Conservation (phyloP, 2,888 invertebrate species). For the Parthenolecanium corni region DNA sequence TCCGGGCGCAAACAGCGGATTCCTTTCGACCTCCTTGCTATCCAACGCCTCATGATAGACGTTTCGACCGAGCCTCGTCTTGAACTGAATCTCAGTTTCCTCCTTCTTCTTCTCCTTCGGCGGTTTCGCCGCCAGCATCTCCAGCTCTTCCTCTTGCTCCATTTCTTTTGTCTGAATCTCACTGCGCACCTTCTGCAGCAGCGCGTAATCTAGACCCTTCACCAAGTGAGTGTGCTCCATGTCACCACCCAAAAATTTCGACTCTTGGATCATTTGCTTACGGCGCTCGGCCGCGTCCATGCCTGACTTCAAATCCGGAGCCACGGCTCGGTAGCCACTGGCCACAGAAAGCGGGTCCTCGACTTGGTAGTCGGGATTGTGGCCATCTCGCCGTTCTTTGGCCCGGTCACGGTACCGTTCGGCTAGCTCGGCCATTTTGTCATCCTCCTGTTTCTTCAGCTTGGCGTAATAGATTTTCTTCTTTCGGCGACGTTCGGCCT, state of each 20-base stretch:
- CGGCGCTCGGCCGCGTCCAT: constrained; percentile 87
- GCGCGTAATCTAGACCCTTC: constrained; percentile 85
- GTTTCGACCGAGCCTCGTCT: constrained; percentile 67
- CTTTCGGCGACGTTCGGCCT: constrained; percentile 74
- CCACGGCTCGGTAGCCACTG: constrained; percentile 84
- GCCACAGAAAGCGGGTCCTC: constrained; percentile 76
- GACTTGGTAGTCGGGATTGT: constrained; percentile 64
- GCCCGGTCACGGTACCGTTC: constrained; percentile 88
- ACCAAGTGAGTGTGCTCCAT: constrained; percentile 99
- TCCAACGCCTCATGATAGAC: constrained; percentile 43
- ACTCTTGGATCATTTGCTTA: constrained; percentile 90
- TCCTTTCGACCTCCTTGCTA: constrained; percentile 49
- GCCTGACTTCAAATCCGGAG: constrained; percentile 88
- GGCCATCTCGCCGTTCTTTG: constrained; percentile 77
- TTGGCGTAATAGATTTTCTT: constrained; percentile 92
- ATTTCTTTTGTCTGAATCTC: constrained; percentile 72
- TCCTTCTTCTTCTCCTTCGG: constrained; percentile 44
- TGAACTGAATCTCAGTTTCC: constrained; percentile 68
- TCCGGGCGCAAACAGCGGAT: constrained; percentile 86
- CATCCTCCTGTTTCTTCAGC: constrained; percentile 88
- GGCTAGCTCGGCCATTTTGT: constrained; percentile 82
- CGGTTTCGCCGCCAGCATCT: constrained; percentile 53
- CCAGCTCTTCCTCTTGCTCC: constrained; percentile 73
- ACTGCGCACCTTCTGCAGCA: constrained; percentile 77
- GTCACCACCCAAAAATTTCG: constrained; percentile 99